Conservation (phyloP, 2,113 vertebrate genomes). For the Ochotona curzoniae region DNA sequence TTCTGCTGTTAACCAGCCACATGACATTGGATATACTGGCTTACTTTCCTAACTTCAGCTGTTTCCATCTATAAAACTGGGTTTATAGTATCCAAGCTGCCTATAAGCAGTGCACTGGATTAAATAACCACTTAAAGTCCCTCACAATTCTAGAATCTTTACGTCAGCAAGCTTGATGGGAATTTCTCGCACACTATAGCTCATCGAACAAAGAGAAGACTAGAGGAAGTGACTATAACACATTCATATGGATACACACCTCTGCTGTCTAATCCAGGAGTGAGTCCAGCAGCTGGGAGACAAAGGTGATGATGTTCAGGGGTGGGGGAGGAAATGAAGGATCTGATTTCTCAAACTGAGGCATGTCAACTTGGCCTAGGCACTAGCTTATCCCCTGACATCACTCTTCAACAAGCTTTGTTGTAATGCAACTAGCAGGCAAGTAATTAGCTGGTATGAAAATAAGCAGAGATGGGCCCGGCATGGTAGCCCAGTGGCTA, state of each 20-base stretch:
- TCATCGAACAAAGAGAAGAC: not conserved
- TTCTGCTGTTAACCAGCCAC: conserved; percentile 24
- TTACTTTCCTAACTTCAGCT: conserved; percentile 36
- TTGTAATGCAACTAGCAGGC: not conserved
- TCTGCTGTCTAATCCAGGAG: conserved; percentile 2
- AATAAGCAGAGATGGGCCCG: not conserved
- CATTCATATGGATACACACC: not conserved
- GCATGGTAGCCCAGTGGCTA: no score
- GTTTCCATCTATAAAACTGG: conserved; percentile 34
- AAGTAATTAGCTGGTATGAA: not conserved
- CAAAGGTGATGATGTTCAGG: not conserved
- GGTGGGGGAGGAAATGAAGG: not conserved
- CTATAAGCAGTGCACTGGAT: not conserved
- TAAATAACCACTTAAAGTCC: conserved; percentile 19
- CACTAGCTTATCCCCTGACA: not conserved
- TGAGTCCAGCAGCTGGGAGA: conserved; percentile 5
- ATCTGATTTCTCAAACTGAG: not conserved
- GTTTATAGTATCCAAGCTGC: conserved; percentile 32
- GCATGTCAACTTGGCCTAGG: not conserved
- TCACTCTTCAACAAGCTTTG: conserved; percentile 44
- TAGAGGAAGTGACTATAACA: conserved; percentile 38
- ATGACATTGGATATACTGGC: not conserved
- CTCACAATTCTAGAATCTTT: not conserved
- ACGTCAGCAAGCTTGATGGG: not conserved
- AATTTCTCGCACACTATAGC: conserved; percentile 8